Evolutionary conservation across 2,888 invertebrate genomes (phyloP).

Genomic region (Dione juno): DNA sequence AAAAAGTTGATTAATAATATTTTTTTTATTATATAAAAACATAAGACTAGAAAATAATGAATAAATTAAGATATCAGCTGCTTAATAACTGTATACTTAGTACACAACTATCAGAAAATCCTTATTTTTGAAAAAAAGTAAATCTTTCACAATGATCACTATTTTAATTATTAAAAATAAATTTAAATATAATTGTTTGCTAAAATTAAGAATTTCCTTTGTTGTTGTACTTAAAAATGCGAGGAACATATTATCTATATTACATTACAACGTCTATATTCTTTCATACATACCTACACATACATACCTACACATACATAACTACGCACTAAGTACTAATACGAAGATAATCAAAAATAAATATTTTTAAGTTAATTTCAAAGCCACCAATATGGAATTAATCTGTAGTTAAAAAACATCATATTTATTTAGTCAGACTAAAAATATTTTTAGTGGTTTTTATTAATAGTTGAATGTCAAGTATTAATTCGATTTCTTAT

Average conservation of each 20-base stretch:
- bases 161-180: not conserved
- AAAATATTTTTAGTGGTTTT: no score
- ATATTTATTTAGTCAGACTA: no score
- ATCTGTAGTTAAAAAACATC: no score
- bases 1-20: constrained; percentile 3
- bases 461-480: no score
- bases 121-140: not conserved
- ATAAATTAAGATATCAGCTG: constrained; percentile 1
- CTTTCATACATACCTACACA: not conserved
- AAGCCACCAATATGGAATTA: no score
- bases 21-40: constrained; percentile 11
- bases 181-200: constrained; percentile 1
- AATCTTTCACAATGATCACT: not conserved
- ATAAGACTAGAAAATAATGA: constrained; percentile 17
- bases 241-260: not conserved
- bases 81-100: not conserved
- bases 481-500: not conserved
- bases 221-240: not conserved
- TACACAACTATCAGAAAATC: not conserved
- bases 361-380: no score
- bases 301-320: no score
- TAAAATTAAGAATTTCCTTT: no score
- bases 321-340: no score
- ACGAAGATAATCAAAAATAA: no score
- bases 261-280: not conserved